phyloP scores from a whole-genome alignment of 2,113 vertebrate species.

The Bos indicus region DNA sequence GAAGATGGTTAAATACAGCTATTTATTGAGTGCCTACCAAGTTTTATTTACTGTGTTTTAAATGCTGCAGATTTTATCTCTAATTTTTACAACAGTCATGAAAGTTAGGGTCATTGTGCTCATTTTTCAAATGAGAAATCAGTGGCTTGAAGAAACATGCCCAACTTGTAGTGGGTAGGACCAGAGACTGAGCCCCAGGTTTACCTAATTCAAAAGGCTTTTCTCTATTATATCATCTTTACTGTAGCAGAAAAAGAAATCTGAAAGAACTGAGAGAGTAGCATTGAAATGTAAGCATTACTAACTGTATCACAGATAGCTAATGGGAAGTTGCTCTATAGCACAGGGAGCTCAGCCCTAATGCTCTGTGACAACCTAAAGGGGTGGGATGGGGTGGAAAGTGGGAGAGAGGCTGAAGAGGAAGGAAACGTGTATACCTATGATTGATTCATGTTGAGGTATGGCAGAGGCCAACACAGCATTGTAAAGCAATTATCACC shows the following conservation, averaged over 20 bases:
- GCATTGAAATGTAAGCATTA: not conserved
- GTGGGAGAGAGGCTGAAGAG: not conserved
- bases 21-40: not conserved
- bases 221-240: not conserved
- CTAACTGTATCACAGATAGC: not conserved
- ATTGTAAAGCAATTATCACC: not conserved
- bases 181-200: not conserved
- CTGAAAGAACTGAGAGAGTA: not conserved
- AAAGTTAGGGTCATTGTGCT: not conserved
- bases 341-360: not conserved
- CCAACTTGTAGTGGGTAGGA: not conserved
- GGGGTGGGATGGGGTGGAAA: not conserved
- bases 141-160: not conserved
- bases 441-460: not conserved
- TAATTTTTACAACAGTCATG: not conserved
- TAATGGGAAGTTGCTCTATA: not conserved
- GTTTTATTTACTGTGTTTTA: not conserved
- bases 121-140: not conserved
- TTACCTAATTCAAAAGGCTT: not conserved
- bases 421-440: not conserved
- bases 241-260: not conserved
- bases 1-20: not conserved
- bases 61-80: not conserved
- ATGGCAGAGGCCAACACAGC: not conserved
- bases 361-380: not conserved